Evolutionary conservation across 2,888 invertebrate genomes (phyloP).

Genomic region (Temnothorax unifasciatus): DNA sequence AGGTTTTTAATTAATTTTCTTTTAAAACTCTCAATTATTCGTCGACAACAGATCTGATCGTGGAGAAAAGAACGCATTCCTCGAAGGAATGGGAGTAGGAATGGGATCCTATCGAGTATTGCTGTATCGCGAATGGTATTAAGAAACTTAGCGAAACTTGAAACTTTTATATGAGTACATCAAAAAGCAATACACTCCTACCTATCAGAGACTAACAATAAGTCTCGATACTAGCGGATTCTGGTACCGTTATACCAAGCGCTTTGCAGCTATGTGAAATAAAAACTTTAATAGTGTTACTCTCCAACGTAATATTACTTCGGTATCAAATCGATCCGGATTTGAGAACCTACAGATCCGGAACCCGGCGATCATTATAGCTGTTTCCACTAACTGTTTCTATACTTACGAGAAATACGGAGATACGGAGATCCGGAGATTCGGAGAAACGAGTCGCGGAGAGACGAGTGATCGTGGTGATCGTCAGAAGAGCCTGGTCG

Average conservation of each 20-base stretch:
- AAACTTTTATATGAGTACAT: conserved; percentile 1
- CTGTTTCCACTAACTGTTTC: background rate
- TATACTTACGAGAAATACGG: conserved; percentile 66
- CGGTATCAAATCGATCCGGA: background rate
- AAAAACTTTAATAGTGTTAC: conserved; percentile 15
- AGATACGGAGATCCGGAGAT: background rate
- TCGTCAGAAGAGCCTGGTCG: conserved; percentile 56
- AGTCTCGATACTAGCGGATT: conserved; percentile 7
- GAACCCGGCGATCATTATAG: too few species aligned
- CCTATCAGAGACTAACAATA: background rate
- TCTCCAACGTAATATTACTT: conserved; percentile 4
- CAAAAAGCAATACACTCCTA: background rate
- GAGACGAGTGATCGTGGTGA: background rate
- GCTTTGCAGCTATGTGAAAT: conserved; percentile 1
- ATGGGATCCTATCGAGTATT: background rate
- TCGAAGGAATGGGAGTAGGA: background rate
- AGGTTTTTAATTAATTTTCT: background rate
- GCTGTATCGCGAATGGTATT: background rate
- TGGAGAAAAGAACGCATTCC: background rate
- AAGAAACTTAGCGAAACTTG: conserved; percentile 11
- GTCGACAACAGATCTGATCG: background rate
- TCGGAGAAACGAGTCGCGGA: too few species aligned
- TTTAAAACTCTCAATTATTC: background rate
- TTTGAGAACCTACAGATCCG: background rate
- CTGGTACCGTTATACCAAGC: background rate